Base-by-base conservation (phyloP, 2,888 invertebrate species). In the Cheilosia vernalis region DNA sequence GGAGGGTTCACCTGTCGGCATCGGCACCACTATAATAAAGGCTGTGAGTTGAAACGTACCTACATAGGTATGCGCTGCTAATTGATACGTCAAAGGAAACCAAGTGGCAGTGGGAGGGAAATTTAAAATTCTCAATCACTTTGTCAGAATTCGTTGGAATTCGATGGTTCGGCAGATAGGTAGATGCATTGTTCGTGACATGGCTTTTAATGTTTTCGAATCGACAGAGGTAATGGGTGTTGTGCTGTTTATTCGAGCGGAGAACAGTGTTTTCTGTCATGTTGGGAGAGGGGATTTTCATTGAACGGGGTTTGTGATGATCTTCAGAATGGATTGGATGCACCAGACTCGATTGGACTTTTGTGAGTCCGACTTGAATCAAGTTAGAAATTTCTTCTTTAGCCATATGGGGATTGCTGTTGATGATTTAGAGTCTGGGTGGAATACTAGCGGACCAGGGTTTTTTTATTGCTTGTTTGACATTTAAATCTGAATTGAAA, bases 21-120 rank as follows among this genome's bases (percentile, higher is more conserved):
- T 4, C 51, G 72, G 51, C 15, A 24, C 37, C 30, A 40, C 19
- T 42, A 19, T 42, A 19, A 15, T 51, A 42, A 60, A 61, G 17
- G 37, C 24, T 37, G 33, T n/a, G 17, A 13, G 19, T 53, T 30
- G 19, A 19, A 47, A 49, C 3, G 4, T 5, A 27, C 3, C 2
- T 5, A 27, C 27, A 6, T 27, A 10, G 2, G 13, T 51, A 15
- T 51, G 24, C 6, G 44, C 53, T 44, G 63, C 63, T 73, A 63
- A 73, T 73, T 64, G 63, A 64, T 47, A 63, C 63, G 73, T 73
- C 73, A 73, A 53, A 56, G 73, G 47, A 47, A 73, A 49, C 51
- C n/a, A n/a, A 27, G 42, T 21, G 21, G 6, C 9, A 17, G 21
- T 37, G 7, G 30, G 17, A n/a, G 55, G 37, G 51, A 15, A 42